Conservation (phyloP, 2,797 vertebrate species). For the Choloepus didactylus region DNA sequence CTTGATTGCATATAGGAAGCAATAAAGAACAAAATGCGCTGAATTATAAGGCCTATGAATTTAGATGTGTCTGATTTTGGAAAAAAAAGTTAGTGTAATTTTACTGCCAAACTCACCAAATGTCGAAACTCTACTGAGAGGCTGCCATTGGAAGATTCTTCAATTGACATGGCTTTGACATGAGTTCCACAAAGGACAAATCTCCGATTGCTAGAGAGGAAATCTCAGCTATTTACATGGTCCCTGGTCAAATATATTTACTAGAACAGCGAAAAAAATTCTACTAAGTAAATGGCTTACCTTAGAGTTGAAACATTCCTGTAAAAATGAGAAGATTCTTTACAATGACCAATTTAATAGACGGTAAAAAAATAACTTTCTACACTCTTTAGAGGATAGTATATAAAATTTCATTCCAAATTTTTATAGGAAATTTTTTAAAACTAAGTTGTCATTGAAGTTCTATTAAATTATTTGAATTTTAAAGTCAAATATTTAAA, state of each 20-base stretch:
- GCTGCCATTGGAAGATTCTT: conserved; percentile 96
- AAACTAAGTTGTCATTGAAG: background rate
- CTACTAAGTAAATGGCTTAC: conserved; percentile 83
- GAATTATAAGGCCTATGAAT: background rate
- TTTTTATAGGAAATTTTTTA: conserved; percentile 46
- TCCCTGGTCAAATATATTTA: background rate
- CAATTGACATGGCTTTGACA: conserved; percentile 97
- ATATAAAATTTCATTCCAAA: background rate
- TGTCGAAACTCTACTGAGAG: conserved; percentile 97
- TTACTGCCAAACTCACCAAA: conserved; percentile 89
- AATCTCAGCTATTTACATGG: conserved; percentile 5
- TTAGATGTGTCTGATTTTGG: background rate
- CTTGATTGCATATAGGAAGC: conserved; percentile 33
- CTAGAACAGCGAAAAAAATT: background rate
- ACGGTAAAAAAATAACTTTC: background rate
- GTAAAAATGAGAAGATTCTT: conserved; percentile 78
- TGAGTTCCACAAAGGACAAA: conserved; percentile 97
- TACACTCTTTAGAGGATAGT: background rate
- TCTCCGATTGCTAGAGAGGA: conserved; percentile 92
- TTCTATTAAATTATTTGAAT: conserved; percentile 38
- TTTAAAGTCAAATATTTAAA: conserved; percentile 69
- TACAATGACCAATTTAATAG: conserved; percentile 55
- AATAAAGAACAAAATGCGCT: background rate
- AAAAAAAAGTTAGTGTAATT: background rate
- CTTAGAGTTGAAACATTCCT: conserved; percentile 90